phyloP scores from a whole-genome alignment of 2,888 invertebrate genomes.

The Bellardia pandia region DNA sequence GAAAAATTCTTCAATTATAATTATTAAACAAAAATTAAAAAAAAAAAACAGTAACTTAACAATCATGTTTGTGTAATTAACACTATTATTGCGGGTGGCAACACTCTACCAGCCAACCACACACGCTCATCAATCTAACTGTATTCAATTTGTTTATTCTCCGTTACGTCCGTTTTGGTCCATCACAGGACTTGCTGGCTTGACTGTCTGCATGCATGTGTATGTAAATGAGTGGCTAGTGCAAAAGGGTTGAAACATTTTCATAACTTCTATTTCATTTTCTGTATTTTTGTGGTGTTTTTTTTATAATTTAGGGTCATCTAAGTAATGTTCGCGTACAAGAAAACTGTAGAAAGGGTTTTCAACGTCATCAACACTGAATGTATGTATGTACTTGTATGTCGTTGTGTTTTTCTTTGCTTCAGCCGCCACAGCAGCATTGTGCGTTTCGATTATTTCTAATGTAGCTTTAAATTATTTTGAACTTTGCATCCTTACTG shows the following conservation, averaged over 20 bases:
- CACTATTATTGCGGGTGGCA: too few relatives aligned
- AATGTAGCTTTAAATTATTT: conserved; percentile 65
- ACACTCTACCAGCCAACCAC: too few relatives aligned
- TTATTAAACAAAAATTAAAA: too few relatives aligned
- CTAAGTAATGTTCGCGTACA: conserved; percentile 56
- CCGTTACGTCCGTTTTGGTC: too few relatives aligned
- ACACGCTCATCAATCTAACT: too few relatives aligned
- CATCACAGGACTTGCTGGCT: not conserved
- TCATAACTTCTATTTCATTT: conserved; percentile 15
- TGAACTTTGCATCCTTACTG: conserved; percentile 50
- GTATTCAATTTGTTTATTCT: too few relatives aligned
- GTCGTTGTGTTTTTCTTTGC: not conserved
- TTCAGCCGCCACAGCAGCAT: conserved; percentile 3
- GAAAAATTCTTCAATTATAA: too few relatives aligned
- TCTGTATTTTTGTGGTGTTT: conserved; percentile 54
- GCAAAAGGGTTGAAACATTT: conserved; percentile 65
- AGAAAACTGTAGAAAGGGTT: conserved; percentile 16
- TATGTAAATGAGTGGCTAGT: conserved; percentile 26
- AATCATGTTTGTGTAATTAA: too few relatives aligned
- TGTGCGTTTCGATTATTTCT: not conserved
- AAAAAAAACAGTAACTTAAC: too few relatives aligned
- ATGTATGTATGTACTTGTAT: not conserved
- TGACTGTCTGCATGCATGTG: not conserved
- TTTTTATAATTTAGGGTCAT: conserved; percentile 69
- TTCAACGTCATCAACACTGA: conserved; percentile 20